Base-by-base conservation (phyloP, 2,113 vertebrate genomes). In the Thalassarche chlororhynchos region DNA sequence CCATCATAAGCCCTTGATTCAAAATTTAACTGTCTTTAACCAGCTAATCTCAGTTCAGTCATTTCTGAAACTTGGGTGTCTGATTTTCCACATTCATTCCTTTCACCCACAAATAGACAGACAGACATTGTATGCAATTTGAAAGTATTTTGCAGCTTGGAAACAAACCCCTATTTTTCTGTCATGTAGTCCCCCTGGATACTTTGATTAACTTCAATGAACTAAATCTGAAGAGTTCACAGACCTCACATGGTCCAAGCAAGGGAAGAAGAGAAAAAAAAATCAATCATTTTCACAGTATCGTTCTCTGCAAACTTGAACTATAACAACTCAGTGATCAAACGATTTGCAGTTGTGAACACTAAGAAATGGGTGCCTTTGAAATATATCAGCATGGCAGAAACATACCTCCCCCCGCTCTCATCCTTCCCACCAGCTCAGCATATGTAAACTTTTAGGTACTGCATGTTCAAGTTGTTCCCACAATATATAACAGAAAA, bases 311-410 rank as follows among this genome's bases (percentile, higher is more conserved):
- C n/a, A 78, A 64, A 77, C 75, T 7, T 86, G n/a, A 90, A 46
- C 61, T 91, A 15, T n/a, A 75, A 87, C 58, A 96, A 85, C 47
- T 44, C 47, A 57, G 62, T 12, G 42, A 94, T 94, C 87, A 93
- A 97, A 96, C 4, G 0, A 62, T 75, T 66, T 95, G 60, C 79
- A 93, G 76, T 90, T 93, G 82, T 93, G 93, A 96, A 93, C 66
- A 76, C 17, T 66, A 61, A 96, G 57, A 91, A 87, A 91, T 26
- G 29, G 23, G 28, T 93, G 78, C 51, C 82, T 95, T 71, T 93
- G 84, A 95, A 95, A 94, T 42, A 80, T 18, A 81, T 51, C 51
- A 80, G 25, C 64, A 29, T 26, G 60, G 76, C 71, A 93, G 82
- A 91, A 91, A 80, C 1, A 0, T 80, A 36, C 65, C 46, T 86